phyloP scores from a whole-genome alignment of 2,113 vertebrate species.

The Heptranchias perlo region DNA sequence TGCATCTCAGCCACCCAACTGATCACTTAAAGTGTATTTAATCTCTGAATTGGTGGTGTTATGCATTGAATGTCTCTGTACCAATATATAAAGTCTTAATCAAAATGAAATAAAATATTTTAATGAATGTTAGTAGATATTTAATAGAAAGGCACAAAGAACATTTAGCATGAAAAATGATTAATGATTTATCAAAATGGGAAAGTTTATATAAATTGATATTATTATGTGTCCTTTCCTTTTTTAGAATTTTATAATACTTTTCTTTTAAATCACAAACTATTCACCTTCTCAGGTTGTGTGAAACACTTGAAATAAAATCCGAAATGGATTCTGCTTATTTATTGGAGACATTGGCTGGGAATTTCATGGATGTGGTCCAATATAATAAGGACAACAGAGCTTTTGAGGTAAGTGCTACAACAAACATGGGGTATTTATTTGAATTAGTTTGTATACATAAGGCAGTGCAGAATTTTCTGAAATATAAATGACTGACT shows the following conservation, averaged over 20 bases:
- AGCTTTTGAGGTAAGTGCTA: constrained; percentile 55
- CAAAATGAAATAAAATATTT: not conserved
- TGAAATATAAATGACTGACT: not conserved
- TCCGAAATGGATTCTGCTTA: constrained; percentile 52
- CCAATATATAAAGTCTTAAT: not conserved
- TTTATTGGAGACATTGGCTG: constrained; percentile 55
- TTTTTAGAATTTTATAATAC: not conserved
- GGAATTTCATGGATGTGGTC: constrained; percentile 57
- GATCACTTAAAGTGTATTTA: not conserved
- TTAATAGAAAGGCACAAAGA: not conserved
- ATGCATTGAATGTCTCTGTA: not conserved
- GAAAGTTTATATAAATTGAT: not conserved
- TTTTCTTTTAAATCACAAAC: not conserved
- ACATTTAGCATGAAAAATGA: not conserved
- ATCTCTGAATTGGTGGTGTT: not conserved
- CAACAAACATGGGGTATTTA: not conserved
- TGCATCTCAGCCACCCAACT: not conserved
- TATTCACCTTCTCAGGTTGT: constrained; percentile 48
- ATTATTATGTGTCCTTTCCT: not conserved
- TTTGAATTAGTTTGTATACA: not conserved
- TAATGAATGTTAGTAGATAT: not conserved
- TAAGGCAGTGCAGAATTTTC: not conserved
- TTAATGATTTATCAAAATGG: not conserved
- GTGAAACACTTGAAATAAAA: constrained; percentile 51
- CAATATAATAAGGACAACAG: constrained; percentile 58